phyloP scores from a whole-genome alignment of 37 sponge, comb jelly and placozoan species.

The Aphrocallistes beatrix region DNA sequence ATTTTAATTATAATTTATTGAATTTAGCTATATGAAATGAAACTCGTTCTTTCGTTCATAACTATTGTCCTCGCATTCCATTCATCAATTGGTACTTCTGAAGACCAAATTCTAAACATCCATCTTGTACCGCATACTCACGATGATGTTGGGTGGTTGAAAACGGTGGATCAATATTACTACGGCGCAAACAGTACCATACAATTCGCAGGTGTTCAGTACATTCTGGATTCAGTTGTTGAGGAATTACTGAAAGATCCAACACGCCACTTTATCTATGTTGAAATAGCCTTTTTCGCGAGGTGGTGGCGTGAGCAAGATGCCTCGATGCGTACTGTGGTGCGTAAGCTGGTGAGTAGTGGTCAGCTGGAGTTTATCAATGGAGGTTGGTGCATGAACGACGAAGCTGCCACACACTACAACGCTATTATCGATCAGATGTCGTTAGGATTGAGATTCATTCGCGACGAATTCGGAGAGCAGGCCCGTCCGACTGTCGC shows the following conservation, averaged over 20 bases:
- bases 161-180: conserved; percentile 91
- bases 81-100: too few species aligned
- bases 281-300: conserved; percentile 72
- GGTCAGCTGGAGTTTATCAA: conserved; percentile 58
- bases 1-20: too few species aligned
- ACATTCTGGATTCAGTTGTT: conserved; percentile 68
- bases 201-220: conserved; percentile 53
- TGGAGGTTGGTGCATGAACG: conserved; percentile 65
- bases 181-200: conserved; percentile 49
- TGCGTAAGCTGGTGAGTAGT: conserved; percentile 28
- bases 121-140: conserved; percentile 95
- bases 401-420: conserved; percentile 59
- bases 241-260: conserved; percentile 43
- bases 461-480: conserved; percentile 33
- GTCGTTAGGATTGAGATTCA: conserved; percentile 34
- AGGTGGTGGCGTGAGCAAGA: conserved; percentile 76
- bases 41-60: too few species aligned
- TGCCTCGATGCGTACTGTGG: neutral
- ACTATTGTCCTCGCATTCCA: too few species aligned
- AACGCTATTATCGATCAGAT: conserved; percentile 52
- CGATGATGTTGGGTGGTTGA: conserved; percentile 96
- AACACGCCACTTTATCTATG: conserved; percentile 60
- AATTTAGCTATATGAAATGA: too few species aligned
- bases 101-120: conserved; percentile 37
- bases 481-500: conserved; percentile 37